phyloP scores from a whole-genome alignment of 2,797 vertebrate genomes.

The Rhinichthys osculus region DNA sequence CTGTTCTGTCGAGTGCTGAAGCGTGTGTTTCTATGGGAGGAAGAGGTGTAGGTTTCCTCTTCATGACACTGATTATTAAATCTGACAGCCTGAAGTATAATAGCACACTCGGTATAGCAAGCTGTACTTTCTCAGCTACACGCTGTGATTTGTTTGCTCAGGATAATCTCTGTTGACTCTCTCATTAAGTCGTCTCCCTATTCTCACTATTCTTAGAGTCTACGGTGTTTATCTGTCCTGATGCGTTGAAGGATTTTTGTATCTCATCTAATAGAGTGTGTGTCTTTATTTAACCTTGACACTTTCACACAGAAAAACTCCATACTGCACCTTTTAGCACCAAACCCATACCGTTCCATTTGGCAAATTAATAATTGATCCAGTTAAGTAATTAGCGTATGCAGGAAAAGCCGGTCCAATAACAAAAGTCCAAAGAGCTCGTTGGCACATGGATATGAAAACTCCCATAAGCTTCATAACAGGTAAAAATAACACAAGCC shows the following conservation, averaged over 20 bases:
- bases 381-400: background rate
- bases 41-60: background rate
- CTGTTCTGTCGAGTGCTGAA: background rate
- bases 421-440: background rate
- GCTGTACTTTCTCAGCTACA: background rate
- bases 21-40: background rate
- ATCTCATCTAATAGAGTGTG: background rate
- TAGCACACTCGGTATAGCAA: background rate
- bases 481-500: constrained; percentile 35
- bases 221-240: background rate
- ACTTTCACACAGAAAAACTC: constrained; percentile 9
- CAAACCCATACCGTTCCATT: background rate
- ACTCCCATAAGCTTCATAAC: background rate
- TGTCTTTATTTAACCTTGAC: constrained; percentile 29
- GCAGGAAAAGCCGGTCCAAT: background rate
- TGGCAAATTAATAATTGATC: constrained; percentile 15
- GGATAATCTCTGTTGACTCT: constrained; percentile 4
- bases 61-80: constrained; percentile 23
- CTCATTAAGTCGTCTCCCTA: background rate
- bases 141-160: constrained; percentile 4
- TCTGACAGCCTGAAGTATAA: constrained; percentile 12
- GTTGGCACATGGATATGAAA: constrained; percentile 23
- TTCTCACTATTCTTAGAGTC: background rate
- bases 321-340: background rate
- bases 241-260: background rate